Percentiles rank a stretch among this genome's conserved stretches.
These are phyloP conservation scores for Eulithis testata DNA, from an alignment of 2,888 invertebrate genomes.

Conservation along the genomic window DNA sequence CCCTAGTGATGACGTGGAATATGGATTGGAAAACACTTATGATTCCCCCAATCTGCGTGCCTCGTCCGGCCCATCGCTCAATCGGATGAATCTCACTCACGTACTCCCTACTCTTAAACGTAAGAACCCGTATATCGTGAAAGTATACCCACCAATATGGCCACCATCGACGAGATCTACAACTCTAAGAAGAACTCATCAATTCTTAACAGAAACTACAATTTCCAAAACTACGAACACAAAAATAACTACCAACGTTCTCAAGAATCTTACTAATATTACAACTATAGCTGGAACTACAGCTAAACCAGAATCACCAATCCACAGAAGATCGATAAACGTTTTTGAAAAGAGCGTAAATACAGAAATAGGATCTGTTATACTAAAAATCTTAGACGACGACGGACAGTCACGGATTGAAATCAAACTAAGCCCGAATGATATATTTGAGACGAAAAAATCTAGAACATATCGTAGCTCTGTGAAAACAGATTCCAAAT, in stretches of 20 bases:
- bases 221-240: neutral
- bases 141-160: slow-evolving; percentile 20
- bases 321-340: slow-evolving; percentile 50
- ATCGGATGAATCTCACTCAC: neutral
- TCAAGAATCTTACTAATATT: neutral
- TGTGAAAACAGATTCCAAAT: slow-evolving; percentile 13
- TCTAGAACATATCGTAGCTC: slow-evolving; percentile 24
- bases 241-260: neutral
- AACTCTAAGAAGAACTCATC: neutral
- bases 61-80: neutral
- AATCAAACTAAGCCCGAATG: slow-evolving; percentile 53
- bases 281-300: neutral
- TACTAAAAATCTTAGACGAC: slow-evolving; percentile 56
- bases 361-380: slow-evolving; percentile 40
- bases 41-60: neutral
- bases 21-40: slow-evolving; percentile 14
- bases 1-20: slow-evolving; percentile 6
- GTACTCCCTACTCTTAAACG: neutral
- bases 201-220: neutral
- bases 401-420: slow-evolving; percentile 52
- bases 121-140: slow-evolving; percentile 13
- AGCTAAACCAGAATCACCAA: slow-evolving; percentile 13
- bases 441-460: slow-evolving; percentile 21
- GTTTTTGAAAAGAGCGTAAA: slow-evolving; percentile 32
- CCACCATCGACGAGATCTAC: neutral